Evolutionary conservation across 2,888 invertebrate genomes (phyloP).

Genomic region (Tachina fera): DNA sequence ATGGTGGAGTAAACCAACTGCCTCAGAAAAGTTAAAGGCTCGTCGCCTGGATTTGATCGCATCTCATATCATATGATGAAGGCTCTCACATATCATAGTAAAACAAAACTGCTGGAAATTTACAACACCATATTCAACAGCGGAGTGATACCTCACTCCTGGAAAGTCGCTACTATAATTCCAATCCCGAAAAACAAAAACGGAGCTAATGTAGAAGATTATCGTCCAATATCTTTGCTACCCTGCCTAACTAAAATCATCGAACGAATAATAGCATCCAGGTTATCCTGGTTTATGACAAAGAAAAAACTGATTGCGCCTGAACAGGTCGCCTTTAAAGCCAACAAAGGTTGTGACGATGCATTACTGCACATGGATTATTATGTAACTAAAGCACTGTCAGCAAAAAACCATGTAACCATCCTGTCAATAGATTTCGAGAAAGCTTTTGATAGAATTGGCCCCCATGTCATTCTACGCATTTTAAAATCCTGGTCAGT

Average conservation of each 20-base stretch:
- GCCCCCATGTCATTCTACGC: too few relatives aligned
- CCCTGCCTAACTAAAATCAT: neutral
- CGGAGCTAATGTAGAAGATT: too few relatives aligned
- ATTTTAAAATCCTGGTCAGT: too few relatives aligned
- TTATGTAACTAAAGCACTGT: neutral
- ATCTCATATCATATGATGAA: conserved; percentile 21
- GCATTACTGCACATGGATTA: neutral
- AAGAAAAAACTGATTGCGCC: neutral
- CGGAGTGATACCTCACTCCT: neutral
- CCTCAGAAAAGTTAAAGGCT: conserved; percentile 3
- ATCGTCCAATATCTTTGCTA: too few relatives aligned
- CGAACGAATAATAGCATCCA: neutral
- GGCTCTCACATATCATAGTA: neutral
- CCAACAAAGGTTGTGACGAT: neutral
- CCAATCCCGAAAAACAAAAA: conserved; percentile 5
- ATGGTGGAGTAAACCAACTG: neutral
- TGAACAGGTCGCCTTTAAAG: neutral
- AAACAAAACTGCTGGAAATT: neutral
- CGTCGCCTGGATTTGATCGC: conserved; percentile 8
- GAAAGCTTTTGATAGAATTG: too few relatives aligned
- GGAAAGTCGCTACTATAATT: conserved; percentile 14
- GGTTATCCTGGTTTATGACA: neutral
- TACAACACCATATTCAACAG: conserved; percentile 12
- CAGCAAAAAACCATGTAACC: neutral
- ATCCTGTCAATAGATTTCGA: neutral